Conservation (phyloP, 2,797 vertebrate species). For the Betta splendens region DNA sequence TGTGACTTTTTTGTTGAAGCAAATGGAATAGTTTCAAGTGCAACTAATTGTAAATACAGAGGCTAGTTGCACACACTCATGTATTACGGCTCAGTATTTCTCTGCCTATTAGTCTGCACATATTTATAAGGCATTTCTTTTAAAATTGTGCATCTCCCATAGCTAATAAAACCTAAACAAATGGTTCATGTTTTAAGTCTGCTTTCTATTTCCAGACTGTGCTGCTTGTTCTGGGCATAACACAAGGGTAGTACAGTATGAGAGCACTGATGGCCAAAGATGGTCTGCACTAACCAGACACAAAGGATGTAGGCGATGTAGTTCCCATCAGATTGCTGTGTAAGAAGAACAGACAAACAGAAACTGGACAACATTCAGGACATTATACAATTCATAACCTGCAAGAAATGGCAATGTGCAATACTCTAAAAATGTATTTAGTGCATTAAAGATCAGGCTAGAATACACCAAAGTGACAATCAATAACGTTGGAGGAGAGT, state of each 20-base stretch:
- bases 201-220: constrained; percentile 63
- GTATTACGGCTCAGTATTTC: constrained; percentile 1
- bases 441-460: constrained; percentile 13
- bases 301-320: constrained; percentile 13
- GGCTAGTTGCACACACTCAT: constrained; percentile 27
- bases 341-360: constrained; percentile 10
- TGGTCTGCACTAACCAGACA: constrained; percentile 46
- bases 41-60: constrained; percentile 63
- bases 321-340: constrained; percentile 43
- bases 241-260: constrained; percentile 37
- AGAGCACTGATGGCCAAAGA: constrained; percentile 57
- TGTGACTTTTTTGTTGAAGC: constrained; percentile 51
- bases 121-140: constrained; percentile 7
- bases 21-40: constrained; percentile 54
- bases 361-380: constrained; percentile 42
- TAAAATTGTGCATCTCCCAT: constrained; percentile 10
- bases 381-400: constrained; percentile 50
- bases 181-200: constrained; percentile 53
- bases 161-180: constrained; percentile 52
- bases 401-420: constrained; percentile 19
- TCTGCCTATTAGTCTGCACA: neutral
- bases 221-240: constrained; percentile 49
- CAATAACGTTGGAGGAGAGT: constrained; percentile 37
- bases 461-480: constrained; percentile 30
- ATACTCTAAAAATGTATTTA: constrained; percentile 19